Evolutionary conservation across 2,113 vertebrate genomes (phyloP).

Genomic region (Nothobranchius kuhntae): DNA sequence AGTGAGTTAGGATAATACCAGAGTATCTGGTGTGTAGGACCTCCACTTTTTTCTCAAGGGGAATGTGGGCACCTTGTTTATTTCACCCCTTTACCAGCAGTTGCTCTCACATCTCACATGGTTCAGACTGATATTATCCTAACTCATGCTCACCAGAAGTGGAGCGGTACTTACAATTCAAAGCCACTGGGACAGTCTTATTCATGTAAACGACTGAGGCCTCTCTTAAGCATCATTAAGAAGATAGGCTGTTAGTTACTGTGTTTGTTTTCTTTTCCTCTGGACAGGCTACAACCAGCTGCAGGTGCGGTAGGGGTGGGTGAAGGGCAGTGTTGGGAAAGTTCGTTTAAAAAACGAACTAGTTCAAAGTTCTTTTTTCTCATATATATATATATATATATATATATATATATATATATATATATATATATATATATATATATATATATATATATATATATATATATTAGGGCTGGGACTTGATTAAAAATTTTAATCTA

Average conservation of each 20-base stretch:
- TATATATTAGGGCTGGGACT: too few species aligned
- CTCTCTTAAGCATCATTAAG: slow-evolving; percentile 65
- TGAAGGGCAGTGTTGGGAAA: not conserved
- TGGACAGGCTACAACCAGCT: not conserved
- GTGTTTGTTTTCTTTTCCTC: slow-evolving; percentile 47
- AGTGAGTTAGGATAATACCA: not conserved
- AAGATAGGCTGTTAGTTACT: slow-evolving; percentile 39
- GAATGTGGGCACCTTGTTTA: slow-evolving; percentile 68
- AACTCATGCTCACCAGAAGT: slow-evolving; percentile 12
- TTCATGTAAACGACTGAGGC: slow-evolving; percentile 37
- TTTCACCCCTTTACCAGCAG: slow-evolving; percentile 62
- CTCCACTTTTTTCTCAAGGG: slow-evolving; percentile 51
- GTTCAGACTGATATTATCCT: slow-evolving; percentile 57
- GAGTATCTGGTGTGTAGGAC: slow-evolving; percentile 42
- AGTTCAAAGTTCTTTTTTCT: too few species aligned
- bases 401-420: too few species aligned
- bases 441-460: too few species aligned
- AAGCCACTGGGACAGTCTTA: slow-evolving; percentile 37
- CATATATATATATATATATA: too few species aligned
- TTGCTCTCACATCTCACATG: not conserved
- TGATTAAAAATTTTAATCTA: too few species aligned
- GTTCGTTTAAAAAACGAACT: too few species aligned
- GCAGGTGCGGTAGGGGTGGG: slow-evolving; percentile 55
- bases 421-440: too few species aligned
- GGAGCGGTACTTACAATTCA: slow-evolving; percentile 7